phyloP scores from a whole-genome alignment of 2,797 vertebrate genomes.

The Cyprinella venusta region DNA sequence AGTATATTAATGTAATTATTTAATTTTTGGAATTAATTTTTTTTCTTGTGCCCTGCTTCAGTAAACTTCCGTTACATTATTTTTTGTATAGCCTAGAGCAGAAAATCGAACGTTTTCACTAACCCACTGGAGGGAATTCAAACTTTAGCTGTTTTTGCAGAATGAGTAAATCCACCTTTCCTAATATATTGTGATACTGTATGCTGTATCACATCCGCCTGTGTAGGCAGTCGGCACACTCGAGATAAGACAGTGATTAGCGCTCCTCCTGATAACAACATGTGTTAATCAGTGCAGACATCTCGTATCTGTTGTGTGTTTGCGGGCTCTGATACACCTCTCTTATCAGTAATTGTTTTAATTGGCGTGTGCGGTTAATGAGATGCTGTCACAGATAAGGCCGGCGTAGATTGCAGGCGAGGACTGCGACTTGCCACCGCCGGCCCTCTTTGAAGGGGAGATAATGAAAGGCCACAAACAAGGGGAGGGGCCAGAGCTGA shows the following conservation, averaged over 20 bases:
- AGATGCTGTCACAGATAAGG: slow-evolving; percentile 76
- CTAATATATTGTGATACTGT: not conserved
- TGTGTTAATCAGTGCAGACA: slow-evolving; percentile 78
- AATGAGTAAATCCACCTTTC: not conserved
- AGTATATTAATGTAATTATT: not conserved
- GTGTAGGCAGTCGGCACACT: slow-evolving; percentile 35
- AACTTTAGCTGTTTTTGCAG: not conserved
- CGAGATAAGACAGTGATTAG: slow-evolving; percentile 65
- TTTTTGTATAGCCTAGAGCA: not conserved
- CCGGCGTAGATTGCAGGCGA: slow-evolving; percentile 17
- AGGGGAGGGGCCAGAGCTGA: slow-evolving; percentile 71
- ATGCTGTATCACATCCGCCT: slow-evolving; percentile 22
- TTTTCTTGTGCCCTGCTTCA: not conserved
- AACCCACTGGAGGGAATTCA: not conserved
- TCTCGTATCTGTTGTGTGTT: slow-evolving; percentile 67
- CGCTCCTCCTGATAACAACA: slow-evolving; percentile 70
- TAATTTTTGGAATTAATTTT: not conserved
- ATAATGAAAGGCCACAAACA: slow-evolving; percentile 74
- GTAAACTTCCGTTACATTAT: not conserved
- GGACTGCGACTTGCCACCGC: slow-evolving; percentile 61
- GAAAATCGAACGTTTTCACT: not conserved
- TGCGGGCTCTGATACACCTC: slow-evolving; percentile 75
- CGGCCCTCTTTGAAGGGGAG: slow-evolving; percentile 52
- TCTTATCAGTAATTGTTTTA: slow-evolving; percentile 80
- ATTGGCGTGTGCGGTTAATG: slow-evolving; percentile 77